A percentile compares a stretch with the other conserved stretches of the same genome.
These are phyloP conservation scores for Thamnophis elegans DNA, from an alignment of 2,797 vertebrate species.

Conservation along the genomic window DNA sequence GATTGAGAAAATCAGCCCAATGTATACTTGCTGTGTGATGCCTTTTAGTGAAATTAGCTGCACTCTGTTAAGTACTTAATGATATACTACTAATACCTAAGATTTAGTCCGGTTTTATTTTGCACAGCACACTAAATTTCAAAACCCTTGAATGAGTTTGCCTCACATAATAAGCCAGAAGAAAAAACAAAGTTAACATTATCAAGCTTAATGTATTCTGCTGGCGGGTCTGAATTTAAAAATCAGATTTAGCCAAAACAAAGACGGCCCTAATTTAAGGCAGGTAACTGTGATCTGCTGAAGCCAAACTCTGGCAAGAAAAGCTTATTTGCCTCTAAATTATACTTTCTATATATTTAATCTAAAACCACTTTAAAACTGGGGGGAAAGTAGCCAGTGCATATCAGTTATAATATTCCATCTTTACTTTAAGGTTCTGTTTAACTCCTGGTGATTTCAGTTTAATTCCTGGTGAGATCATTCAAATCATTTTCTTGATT, in stretches of 20 bases:
- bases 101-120: neutral
- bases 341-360: neutral
- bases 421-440: neutral
- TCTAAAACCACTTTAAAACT: neutral
- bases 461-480: neutral
- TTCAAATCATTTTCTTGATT: neutral
- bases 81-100: neutral
- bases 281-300: neutral
- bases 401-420: neutral
- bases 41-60: neutral
- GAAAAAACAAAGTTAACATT: neutral
- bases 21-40: neutral
- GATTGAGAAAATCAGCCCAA: neutral
- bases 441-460: neutral
- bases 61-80: neutral
- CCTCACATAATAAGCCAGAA: neutral
- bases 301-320: neutral
- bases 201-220: neutral
- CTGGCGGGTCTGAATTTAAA: neutral
- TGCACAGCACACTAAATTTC: neutral
- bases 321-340: neutral
- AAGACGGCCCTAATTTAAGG: neutral
- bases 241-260: neutral
- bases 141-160: neutral
- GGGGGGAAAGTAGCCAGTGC: neutral